Evolutionary conservation across 2,113 vertebrate genomes (phyloP).

Genomic region (Pluvianellus socialis): DNA sequence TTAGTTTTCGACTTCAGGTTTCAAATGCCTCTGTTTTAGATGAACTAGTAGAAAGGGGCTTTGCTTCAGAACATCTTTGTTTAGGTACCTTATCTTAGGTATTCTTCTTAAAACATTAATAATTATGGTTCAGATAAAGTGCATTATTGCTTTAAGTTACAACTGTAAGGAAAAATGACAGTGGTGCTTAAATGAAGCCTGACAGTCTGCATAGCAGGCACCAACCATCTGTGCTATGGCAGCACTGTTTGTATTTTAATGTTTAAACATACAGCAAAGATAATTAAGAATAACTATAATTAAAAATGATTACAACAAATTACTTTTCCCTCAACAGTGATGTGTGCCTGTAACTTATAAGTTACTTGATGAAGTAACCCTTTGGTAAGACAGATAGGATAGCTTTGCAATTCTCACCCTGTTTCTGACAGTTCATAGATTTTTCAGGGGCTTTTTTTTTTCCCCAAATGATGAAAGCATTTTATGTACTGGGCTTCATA

Average conservation of each 20-base stretch:
- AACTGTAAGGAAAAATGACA: conserved; percentile 66
- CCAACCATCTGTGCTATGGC: conserved; percentile 78
- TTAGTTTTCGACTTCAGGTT: not conserved
- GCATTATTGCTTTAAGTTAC: conserved; percentile 62
- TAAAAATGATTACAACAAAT: conserved; percentile 86
- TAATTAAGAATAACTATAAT: conserved; percentile 88
- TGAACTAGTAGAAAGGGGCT: not conserved
- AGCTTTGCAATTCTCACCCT: conserved; percentile 17
- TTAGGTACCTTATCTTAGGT: not conserved
- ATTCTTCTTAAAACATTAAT: conserved; percentile 28
- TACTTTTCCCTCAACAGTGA: conserved; percentile 78
- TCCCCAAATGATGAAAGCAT: conserved; percentile 7
- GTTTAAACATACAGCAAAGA: conserved; percentile 82
- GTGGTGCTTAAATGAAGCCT: conserved; percentile 67
- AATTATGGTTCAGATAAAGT: conserved; percentile 21
- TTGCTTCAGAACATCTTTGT: not conserved
- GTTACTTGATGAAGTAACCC: conserved; percentile 69
- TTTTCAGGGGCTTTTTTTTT: not conserved
- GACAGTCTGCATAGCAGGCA: conserved; percentile 72
- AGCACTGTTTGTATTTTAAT: conserved; percentile 80
- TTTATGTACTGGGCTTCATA: conserved; percentile 11
- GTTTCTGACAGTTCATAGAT: conserved; percentile 56
- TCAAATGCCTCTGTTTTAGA: not conserved
- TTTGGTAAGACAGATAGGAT: conserved; percentile 52
- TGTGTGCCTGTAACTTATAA: conserved; percentile 74